Base-by-base conservation (phyloP, 1,140 invertebrate genomes). In the Dysdera silvatica region DNA sequence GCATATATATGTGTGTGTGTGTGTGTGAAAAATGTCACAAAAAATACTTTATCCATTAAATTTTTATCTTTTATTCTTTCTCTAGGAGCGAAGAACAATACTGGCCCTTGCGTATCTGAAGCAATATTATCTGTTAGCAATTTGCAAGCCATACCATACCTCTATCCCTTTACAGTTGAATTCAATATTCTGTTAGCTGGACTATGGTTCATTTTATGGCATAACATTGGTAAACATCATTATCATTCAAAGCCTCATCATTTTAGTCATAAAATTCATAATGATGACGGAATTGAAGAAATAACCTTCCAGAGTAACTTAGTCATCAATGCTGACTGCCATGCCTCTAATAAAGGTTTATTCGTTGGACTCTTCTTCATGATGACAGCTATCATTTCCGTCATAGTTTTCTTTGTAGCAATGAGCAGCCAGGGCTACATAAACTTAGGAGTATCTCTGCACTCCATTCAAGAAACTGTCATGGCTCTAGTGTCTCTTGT, bases 161-260 rank as follows among this genome's bases (percentile, higher is more conserved):
- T 87, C 16, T 86, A 85, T 71, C 85, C 85, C 3, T 86, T 86
- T 73, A 83, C 80, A 64, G 84, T 87, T 20, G 85, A 87, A 74
- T 87, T 83, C 71, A 85, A 81, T 71, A 84, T 87, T 72, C 77
- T 87, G 48, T 81, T 86, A 80, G 84, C 65, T 61, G 84, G 84
- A 3, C 79, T 87, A 20, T 81, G 85, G 71, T 86, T 82, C 71
- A 82, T 86, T 18, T 81, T 87, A 35, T 86, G 84, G 84, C 77
- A 80, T 56, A 84, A 85, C 69, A 84, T 87, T 61, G 84, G 84
- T 28, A 75, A 79, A 73, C 68, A 61, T 48, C 62, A 59, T 57
- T 59, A 68, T 51, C 66, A 40, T 7, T 47, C 56, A 4, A 32
- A 61, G 33, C 59, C 58, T 6, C 58, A 56, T 10, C 65, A 56